Conservation (phyloP, 2,113 vertebrate species). For the Myotis lucifugus region DNA sequence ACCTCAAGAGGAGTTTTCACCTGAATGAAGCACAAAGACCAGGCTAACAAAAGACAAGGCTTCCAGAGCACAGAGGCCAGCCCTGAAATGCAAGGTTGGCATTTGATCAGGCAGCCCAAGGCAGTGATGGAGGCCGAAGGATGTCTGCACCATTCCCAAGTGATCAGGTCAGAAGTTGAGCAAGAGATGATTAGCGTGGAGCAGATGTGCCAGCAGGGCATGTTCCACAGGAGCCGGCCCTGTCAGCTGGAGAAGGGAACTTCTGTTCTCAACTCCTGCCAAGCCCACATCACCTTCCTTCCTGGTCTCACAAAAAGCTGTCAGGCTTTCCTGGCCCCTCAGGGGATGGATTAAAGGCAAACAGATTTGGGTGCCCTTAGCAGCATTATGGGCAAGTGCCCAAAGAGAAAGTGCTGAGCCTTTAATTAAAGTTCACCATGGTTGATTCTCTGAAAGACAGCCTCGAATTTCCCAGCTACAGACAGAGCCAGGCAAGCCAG, state of each 20-base stretch:
- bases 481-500: background rate
- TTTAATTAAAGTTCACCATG: slow-evolving; percentile 15
- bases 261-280: background rate
- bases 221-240: background rate
- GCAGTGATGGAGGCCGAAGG: background rate
- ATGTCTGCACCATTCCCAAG: background rate
- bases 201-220: background rate
- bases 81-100: background rate
- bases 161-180: background rate
- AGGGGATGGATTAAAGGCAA: background rate
- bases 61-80: background rate
- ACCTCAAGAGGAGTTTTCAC: background rate
- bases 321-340: background rate
- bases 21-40: background rate
- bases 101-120: background rate
- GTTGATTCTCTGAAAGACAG: background rate
- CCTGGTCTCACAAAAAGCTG: background rate
- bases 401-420: background rate
- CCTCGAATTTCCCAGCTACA: background rate
- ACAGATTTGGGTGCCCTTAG: background rate
- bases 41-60: background rate
- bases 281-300: background rate
- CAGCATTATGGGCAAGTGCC: background rate
- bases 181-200: background rate
- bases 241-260: background rate